Conservation (phyloP, 2,797 vertebrate species). For the Luscinia megarhynchos region DNA sequence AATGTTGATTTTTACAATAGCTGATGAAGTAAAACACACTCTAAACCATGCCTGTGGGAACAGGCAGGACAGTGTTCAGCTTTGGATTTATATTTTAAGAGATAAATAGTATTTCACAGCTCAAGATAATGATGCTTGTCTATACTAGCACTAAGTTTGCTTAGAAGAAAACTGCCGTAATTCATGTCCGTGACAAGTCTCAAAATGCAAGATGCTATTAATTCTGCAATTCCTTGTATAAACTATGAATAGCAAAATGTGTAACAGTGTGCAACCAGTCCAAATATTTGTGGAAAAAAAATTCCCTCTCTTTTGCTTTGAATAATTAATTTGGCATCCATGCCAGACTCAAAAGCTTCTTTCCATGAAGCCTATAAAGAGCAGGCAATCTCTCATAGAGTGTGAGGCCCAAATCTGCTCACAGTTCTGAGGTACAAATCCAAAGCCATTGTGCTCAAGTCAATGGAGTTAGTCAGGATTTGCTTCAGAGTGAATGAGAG, state of each 20-base stretch:
- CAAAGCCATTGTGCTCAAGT: constrained; percentile 18
- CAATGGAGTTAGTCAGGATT: constrained; percentile 29
- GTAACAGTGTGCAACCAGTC: not conserved
- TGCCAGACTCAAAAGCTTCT: constrained; percentile 10
- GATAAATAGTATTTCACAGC: not conserved
- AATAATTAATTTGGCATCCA: constrained; percentile 54
- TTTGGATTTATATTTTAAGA: constrained; percentile 1
- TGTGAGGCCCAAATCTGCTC: not conserved
- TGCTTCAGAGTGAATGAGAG: not conserved
- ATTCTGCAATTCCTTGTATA: not conserved
- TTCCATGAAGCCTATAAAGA: not conserved
- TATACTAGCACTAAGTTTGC: not conserved
- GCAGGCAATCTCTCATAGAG: not conserved
- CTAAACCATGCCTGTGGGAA: not conserved
- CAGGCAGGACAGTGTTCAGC: not conserved
- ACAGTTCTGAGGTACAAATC: not conserved
- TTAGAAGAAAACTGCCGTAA: not conserved
- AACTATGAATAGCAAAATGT: not conserved
- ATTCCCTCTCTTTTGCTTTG: not conserved
- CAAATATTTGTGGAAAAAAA: constrained; percentile 21
- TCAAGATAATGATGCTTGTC: not conserved
- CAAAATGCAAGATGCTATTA: not conserved
- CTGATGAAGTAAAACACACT: constrained; percentile 10
- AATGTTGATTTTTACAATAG: constrained; percentile 46
- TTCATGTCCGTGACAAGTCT: not conserved